Evolutionary conservation across 1,140 invertebrate genomes (phyloP).

Genomic region (Lysiphlebus fabarum): DNA sequence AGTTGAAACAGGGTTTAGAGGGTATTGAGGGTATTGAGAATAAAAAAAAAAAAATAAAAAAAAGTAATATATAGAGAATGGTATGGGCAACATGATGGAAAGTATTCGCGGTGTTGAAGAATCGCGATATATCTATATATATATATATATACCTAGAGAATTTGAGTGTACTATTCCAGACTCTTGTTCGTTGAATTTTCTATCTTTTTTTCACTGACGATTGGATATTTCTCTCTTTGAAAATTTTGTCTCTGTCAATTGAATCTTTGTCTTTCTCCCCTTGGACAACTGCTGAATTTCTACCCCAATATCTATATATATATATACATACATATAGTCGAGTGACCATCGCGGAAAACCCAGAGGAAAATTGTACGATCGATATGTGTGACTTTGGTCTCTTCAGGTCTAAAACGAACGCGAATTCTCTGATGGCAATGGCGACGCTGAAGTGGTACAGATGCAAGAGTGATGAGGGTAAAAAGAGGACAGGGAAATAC

Average conservation of each 20-base stretch:
- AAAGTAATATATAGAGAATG: too few species aligned
- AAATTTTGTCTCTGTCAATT: neutral
- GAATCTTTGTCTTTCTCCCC: neutral
- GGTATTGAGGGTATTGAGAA: conserved; percentile 9
- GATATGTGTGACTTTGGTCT: conserved; percentile 49
- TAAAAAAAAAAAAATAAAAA: conserved; percentile 21
- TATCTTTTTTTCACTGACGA: neutral
- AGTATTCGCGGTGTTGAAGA: conserved; percentile 29
- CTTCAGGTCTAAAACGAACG: conserved; percentile 48
- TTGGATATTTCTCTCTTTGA: conserved; percentile 5
- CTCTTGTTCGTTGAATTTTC: too few species aligned
- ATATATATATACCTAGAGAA: too few species aligned
- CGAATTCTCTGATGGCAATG: neutral
- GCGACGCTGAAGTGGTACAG: neutral
- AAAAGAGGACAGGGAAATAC: conserved; percentile 18
- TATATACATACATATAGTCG: conserved; percentile 15
- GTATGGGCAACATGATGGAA: conserved; percentile 20
- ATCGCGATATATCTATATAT: conserved; percentile 21
- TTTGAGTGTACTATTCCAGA: too few species aligned
- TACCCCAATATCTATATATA: conserved; percentile 16
- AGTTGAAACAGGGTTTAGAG: neutral
- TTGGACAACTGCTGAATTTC: neutral
- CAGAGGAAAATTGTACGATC: conserved; percentile 56
- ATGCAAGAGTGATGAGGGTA: conserved; percentile 8
- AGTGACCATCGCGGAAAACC: conserved; percentile 52